Percentiles rank a stretch among this genome's conserved stretches.
Evolutionary conservation across 1,140 invertebrate genomes (phyloP).

Genomic region (Chymomyza costata): DNA sequence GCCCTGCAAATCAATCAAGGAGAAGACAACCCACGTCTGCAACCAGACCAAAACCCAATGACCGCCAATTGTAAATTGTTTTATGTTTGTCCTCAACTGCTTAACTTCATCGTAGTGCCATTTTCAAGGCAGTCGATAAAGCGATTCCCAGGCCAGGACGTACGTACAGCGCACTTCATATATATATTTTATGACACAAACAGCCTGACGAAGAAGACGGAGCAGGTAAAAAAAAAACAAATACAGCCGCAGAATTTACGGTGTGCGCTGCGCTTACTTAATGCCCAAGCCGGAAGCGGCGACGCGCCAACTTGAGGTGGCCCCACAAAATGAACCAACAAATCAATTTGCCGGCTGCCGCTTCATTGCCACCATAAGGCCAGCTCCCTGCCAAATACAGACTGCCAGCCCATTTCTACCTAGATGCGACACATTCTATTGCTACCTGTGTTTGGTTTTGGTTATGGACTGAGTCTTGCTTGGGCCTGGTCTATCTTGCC

Average conservation of each 20-base stretch:
- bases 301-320: conserved; percentile 3
- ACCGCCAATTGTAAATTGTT: conserved; percentile 65
- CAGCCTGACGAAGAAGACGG: conserved; percentile 38
- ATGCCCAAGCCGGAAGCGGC: neutral
- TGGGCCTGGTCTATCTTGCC: conserved; percentile 18
- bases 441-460: too few species aligned
- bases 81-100: conserved; percentile 50
- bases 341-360: conserved; percentile 71
- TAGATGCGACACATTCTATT: neutral
- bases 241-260: conserved; percentile 39
- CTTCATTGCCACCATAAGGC: conserved; percentile 22
- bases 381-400: conserved; percentile 12
- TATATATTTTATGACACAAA: conserved; percentile 67
- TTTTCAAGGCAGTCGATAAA: conserved; percentile 35
- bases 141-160: conserved; percentile 29
- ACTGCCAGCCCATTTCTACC: neutral
- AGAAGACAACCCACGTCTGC: neutral
- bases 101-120: conserved; percentile 71
- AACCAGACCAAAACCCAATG: neutral
- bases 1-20: conserved; percentile 48
- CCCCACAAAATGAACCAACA: conserved; percentile 65
- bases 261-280: conserved; percentile 18
- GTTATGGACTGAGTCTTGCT: too few species aligned
- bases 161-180: conserved; percentile 41
- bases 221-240: neutral